Percentiles rank a stretch among this genome's conserved stretches.
Conservation (phyloP, 2,888 invertebrate genomes). For the Euclidia mi region DNA sequence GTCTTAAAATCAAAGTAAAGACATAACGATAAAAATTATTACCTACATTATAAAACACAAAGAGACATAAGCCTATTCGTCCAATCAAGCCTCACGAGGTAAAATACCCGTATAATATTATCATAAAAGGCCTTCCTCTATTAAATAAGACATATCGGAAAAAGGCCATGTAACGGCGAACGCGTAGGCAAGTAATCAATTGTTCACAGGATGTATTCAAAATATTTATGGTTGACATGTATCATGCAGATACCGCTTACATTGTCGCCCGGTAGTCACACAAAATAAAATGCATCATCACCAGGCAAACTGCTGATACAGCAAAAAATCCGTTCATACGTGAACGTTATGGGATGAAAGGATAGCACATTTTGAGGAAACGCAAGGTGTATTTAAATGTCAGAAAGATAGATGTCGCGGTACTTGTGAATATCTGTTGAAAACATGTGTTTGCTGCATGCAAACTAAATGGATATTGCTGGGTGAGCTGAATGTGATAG, state of each 20-base stretch:
- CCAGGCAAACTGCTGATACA: slow-evolving; percentile 53
- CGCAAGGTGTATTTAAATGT: slow-evolving; percentile 16
- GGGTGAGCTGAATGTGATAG: slow-evolving; percentile 10
- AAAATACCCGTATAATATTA: too few relatives aligned
- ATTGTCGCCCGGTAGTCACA: slow-evolving; percentile 49
- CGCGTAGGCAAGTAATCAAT: slow-evolving; percentile 46
- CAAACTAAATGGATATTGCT: slow-evolving; percentile 8
- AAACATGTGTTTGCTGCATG: background rate
- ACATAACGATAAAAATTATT: too few relatives aligned
- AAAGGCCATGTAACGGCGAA: slow-evolving; percentile 29
- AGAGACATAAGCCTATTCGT: too few relatives aligned
- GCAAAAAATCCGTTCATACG: slow-evolving; percentile 54
- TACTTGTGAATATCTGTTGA: background rate
- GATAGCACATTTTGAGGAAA: slow-evolving; percentile 32
- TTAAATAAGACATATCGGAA: slow-evolving; percentile 23
- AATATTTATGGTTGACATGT: slow-evolving; percentile 71
- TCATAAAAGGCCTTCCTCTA: background rate
- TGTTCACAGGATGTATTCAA: slow-evolving; percentile 64
- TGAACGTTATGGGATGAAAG: slow-evolving; percentile 47
- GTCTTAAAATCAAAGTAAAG: too few relatives aligned
- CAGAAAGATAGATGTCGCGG: slow-evolving; percentile 8
- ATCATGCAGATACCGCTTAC: slow-evolving; percentile 65
- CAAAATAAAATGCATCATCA: slow-evolving; percentile 69
- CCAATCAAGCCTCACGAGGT: too few relatives aligned
- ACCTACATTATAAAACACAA: too few relatives aligned